Base-by-base conservation (phyloP, 2,113 vertebrate species). In the Hoplias malabaricus region DNA sequence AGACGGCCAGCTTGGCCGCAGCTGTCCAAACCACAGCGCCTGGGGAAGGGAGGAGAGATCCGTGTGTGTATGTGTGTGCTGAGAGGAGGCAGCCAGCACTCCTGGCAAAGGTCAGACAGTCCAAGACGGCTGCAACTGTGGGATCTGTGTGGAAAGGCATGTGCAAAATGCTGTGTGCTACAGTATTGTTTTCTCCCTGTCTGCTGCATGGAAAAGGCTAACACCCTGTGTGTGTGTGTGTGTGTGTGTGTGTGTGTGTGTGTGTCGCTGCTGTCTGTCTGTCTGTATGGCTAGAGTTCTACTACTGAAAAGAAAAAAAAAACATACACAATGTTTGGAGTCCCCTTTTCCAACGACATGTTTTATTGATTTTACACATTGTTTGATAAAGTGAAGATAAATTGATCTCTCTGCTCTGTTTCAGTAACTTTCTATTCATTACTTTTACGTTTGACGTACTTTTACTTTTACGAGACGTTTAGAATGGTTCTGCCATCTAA, bases 1-100 rank as follows among this genome's bases (percentile, higher is more conserved):
- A 88, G 92, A 87, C 89, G 90, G 90, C 63, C 94, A 95, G 95
- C 95, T 96, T 94, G 92, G 91, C 92, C 93, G 88, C 87, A 92
- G 66, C 92, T 93, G 84, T 93, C 81, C 89, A 93, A 91, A 93
- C 91, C 83, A 21, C 82, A 77, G 92, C 92, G 92, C 91, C 91
- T 86, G 90, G 91, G 92, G 88, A 88, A 92, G 89, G 77, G 87
- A 89, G 83, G 62, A 56, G 78, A 75, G 79, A 19, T 48, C 14
- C n/a, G 11, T 13, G 86, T 84, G 82, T 67, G 63, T 83, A 90
- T 83, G 48, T 53, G 48, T 75, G 89, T 91, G 80, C 80, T 84
- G 78, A 19, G 81, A 83, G 75, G 72, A 46, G 78, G 83, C 74
- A 87, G 84, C 81, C 66, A 84, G 86, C 67, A 83, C 84, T 83